phyloP scores from a whole-genome alignment of 2,113 vertebrate genomes.

The Sturnus vulgaris region DNA sequence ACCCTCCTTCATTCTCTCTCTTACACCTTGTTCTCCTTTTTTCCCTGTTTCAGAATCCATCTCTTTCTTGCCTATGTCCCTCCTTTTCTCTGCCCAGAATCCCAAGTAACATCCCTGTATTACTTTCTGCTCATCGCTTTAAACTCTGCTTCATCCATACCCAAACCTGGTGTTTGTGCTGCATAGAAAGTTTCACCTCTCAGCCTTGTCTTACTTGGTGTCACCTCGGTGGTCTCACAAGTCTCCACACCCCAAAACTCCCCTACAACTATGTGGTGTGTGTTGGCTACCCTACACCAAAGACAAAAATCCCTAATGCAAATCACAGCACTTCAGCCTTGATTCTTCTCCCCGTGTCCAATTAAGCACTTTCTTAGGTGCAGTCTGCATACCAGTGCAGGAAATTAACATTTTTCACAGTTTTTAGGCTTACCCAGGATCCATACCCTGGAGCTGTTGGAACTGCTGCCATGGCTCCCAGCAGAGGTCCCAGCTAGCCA shows the following conservation, averaged over 20 bases:
- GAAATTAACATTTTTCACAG: not conserved
- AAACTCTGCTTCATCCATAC: not conserved
- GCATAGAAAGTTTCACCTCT: not conserved
- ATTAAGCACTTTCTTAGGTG: not conserved
- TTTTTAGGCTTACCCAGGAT: not conserved
- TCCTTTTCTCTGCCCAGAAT: not conserved
- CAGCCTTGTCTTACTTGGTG: accelerated
- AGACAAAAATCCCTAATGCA: not conserved
- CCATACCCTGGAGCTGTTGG: not conserved
- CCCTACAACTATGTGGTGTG: accelerated
- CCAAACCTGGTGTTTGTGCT: not conserved
- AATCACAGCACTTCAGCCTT: not conserved
- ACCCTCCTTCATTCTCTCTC: not conserved
- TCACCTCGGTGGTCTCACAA: not conserved
- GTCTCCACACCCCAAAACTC: not conserved
- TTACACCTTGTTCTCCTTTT: not conserved
- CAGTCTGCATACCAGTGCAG: not conserved
- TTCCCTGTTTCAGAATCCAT: not conserved
- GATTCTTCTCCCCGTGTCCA: not conserved
- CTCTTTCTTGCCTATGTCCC: not conserved
- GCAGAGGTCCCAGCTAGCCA: not conserved
- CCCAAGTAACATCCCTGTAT: not conserved
- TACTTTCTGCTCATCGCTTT: not conserved
- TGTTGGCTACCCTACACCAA: not conserved
- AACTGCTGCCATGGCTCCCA: not conserved